Base-by-base conservation (phyloP, 2,888 invertebrate genomes). In the Pocota personata region DNA sequence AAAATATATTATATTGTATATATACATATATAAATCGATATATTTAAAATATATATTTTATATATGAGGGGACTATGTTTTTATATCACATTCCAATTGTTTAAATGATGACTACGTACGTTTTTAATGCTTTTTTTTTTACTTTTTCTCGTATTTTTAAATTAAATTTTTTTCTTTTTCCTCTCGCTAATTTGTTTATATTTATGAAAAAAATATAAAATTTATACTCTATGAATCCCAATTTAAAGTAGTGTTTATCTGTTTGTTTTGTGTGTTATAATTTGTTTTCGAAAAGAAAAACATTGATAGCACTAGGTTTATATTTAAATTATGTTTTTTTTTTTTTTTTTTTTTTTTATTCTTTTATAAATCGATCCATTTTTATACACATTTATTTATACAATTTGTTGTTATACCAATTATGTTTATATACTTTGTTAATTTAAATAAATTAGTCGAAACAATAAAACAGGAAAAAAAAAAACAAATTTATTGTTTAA, bases 71-170 rank as follows among this genome's bases (percentile, higher is more conserved):
- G 92, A 92, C 91, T 92, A 91, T 91, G 91, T 90, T 89, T 89
- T 90, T 90, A 91, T 92, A 92, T 92, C 92, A 92, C 92, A 92
- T 92, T 92, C 92, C 92, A 92, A 92, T 92, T 91, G 88, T 90
- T 88, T 91, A 87, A 86, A 78, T 88, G 87, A 82, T 90, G 89
- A 88, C 90, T 89, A 88, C 88, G 87, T 89, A 89, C 88, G 88
- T 75, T 77, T 87, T 71, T 86, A 77, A 80, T 87, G 82, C 75
- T 76, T 79, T 77, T 35, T 57, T 35, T 69, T 37, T 46, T 60
- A 37, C 4, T n/a, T 80, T 77, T 67, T 72, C 24, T 58, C 40
- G 19, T 8, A 71, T 55, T 60, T 80, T 72, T 60, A 7, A 64
- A 60, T 62, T 66, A 48, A 16, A 58, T 55, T 64, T 35, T 66